Base-by-base conservation (phyloP, 2,888 invertebrate species). In the Idaea biselata region DNA sequence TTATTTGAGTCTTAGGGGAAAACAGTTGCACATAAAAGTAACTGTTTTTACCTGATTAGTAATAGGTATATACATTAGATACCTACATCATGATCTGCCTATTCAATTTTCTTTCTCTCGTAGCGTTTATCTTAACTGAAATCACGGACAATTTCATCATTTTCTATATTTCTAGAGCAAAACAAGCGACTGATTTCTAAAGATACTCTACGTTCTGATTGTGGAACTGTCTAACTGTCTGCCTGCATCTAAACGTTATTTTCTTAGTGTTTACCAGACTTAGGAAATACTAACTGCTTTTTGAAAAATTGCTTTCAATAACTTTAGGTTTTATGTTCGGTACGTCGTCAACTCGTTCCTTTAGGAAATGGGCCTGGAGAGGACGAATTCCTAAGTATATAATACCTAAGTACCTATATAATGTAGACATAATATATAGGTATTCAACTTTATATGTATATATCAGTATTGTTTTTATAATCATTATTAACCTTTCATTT, bases 81-180 rank as follows among this genome's bases (percentile, higher is more conserved):
- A 44, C 8, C 8, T 14, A 7, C 2, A 44, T 44, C 44, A 14
- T 44, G 14, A 7, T 1, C 8, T 44, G 44, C 44, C 11, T 44
- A 44, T 44, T 44, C 44, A 44, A 44, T 44, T 44, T 44, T 44
- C 44, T 44, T 44, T 44, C 32, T 44, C 44, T 44, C 44, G 11
- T 44, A 44, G 44, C 44, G 44, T 14, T 8, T 44, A 44, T 44
- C 44, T 8, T 7, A 11, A 44, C 44, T 44, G 44, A 73, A 74
- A 74, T 74, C 68, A 69, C 61, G 55, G 31, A 58, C 71, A 71
- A 72, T 75, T 73, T 69, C 54, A 65, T 73, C 60, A 71, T 77
- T 75, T 73, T 63, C 60, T 63, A 59, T 71, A 33, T 69, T 73
- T 75, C 64, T 75, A 69, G 78, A 80, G 74, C 80, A 71, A 65